Conservation (phyloP, 2,888 invertebrate genomes). For the Craniophora ligustri region DNA sequence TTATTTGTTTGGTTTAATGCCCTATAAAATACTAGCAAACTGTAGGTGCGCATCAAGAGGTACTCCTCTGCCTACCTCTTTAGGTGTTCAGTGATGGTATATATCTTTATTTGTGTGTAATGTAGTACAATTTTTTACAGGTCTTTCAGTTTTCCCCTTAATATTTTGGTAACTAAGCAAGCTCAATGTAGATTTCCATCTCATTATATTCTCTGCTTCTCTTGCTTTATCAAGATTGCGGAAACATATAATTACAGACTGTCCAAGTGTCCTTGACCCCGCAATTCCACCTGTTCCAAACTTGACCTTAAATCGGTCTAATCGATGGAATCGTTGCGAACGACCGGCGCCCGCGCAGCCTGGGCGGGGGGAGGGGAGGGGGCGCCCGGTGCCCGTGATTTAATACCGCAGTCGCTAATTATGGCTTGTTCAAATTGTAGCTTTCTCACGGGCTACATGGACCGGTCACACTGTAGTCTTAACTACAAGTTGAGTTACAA, state of each 20-base stretch:
- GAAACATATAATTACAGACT: slow-evolving; percentile 31
- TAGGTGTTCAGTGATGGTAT: no score
- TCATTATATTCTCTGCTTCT: slow-evolving; percentile 1
- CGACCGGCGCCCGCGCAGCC: slow-evolving; percentile 51
- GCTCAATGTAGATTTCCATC: no score
- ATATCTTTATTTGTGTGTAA: no score
- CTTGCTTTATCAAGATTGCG: slow-evolving; percentile 33
- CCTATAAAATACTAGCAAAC: no score
- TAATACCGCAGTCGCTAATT: slow-evolving; percentile 85
- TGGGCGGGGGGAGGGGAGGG: slow-evolving; percentile 50
- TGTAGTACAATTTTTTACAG: no score
- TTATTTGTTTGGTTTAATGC: no score
- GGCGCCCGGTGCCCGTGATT: slow-evolving; percentile 77
- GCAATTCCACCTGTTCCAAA: slow-evolving; percentile 77
- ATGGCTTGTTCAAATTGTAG: slow-evolving; percentile 88
- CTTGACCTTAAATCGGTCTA: slow-evolving; percentile 68
- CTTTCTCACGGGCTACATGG: slow-evolving; percentile 82
- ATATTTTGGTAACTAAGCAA: no score
- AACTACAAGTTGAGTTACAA: slow-evolving; percentile 41
- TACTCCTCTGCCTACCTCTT: no score
- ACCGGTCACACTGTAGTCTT: slow-evolving; percentile 58
- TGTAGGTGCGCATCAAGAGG: no score
- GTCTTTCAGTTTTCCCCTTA: no score
- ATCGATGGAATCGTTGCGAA: slow-evolving; percentile 57
- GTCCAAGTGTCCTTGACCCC: slow-evolving; percentile 75